These are phyloP conservation scores for Rhodinocichla rosea DNA, from an alignment of 2,113 vertebrate genomes.

Conservation along the genomic window DNA sequence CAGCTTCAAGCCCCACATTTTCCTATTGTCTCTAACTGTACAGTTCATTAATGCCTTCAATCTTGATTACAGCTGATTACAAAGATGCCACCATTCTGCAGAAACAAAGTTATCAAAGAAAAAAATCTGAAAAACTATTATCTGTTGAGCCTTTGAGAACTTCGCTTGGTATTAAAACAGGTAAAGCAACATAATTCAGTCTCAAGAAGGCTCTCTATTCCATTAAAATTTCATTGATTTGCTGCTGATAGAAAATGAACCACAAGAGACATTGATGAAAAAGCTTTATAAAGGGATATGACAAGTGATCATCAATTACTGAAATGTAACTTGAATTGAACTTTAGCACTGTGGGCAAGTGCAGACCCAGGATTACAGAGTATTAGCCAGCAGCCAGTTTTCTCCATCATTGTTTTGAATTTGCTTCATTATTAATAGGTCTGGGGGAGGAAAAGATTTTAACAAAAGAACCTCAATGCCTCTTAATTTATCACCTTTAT, in stretches of 20 bases:
- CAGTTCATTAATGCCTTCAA: neutral
- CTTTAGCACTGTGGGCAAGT: neutral
- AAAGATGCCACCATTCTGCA: neutral
- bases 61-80: neutral
- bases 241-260: constrained; percentile 42
- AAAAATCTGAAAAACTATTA: neutral
- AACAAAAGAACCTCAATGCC: neutral
- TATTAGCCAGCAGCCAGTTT: neutral
- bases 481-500: neutral
- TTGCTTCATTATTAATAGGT: constrained; percentile 32
- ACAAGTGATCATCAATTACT: constrained; percentile 57
- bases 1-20: neutral
- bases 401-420: neutral
- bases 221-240: constrained; percentile 48
- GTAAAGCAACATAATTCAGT: constrained; percentile 25
- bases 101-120: neutral
- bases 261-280: constrained; percentile 41
- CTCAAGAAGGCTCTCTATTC: neutral
- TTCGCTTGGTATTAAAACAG: constrained; percentile 4
- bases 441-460: neutral
- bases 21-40: neutral
- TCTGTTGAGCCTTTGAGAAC: neutral
- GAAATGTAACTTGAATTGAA: neutral
- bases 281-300: constrained; percentile 24
- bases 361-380: neutral